Conservation (phyloP, 2,113 vertebrate genomes). For the Pluvialis apricaria region DNA sequence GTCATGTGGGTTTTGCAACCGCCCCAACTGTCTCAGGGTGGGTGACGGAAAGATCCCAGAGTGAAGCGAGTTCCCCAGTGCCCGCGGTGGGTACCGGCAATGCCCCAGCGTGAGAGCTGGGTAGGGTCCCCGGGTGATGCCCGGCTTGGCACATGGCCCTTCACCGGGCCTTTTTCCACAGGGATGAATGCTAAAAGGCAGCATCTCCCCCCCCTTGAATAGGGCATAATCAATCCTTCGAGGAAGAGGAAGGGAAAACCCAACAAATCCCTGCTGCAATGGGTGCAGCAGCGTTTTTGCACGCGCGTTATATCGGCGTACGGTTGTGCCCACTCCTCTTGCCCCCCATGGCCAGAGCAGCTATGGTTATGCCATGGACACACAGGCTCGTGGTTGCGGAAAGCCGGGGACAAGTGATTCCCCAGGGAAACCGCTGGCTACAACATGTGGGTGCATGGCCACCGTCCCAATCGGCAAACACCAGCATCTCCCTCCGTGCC, state of each 20-base stretch:
- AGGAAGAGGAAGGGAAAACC: background rate
- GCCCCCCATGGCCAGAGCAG: background rate
- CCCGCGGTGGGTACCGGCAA: background rate
- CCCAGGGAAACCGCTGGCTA: background rate
- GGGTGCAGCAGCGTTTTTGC: fast-evolving
- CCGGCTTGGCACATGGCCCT: background rate
- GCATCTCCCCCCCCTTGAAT: background rate
- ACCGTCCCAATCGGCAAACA: background rate
- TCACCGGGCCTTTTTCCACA: fast-evolving
- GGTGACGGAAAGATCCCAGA: background rate
- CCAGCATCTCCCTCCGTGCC: background rate
- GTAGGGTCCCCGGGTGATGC: fast-evolving
- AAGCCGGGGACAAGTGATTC: fast-evolving
- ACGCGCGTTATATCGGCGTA: fast-evolving
- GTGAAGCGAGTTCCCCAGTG: background rate
- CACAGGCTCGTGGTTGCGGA: fast-evolving
- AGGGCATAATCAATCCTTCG: background rate
- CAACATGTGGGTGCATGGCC: fast-evolving
- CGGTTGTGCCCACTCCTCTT: background rate
- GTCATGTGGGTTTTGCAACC: slow-evolving; percentile 47
- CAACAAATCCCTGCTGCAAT: background rate
- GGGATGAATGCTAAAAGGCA: background rate
- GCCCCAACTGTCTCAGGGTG: background rate
- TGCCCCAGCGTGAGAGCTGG: fast-evolving
- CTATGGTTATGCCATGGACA: background rate